A percentile compares a stretch with the other conserved stretches of the same genome.
These are phyloP conservation scores for Drosophila sp. DNA, from an alignment of 1,140 invertebrate species.

Conservation along the genomic window DNA sequence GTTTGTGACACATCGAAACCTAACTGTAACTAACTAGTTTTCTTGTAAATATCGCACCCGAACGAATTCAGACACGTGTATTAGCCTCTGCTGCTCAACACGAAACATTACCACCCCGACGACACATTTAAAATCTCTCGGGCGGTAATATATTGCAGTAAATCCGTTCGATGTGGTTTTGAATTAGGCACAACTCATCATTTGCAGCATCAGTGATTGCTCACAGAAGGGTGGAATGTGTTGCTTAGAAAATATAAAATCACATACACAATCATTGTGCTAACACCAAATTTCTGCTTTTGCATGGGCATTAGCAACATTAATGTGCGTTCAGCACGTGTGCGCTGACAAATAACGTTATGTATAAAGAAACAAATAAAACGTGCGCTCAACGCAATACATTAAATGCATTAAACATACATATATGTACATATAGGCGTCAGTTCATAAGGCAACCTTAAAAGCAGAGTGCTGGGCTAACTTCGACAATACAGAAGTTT, in stretches of 20 bases:
- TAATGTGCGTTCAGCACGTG: conserved; percentile 73
- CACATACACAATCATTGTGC: conserved; percentile 73
- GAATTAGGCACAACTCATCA: conserved; percentile 81
- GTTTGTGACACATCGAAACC: conserved; percentile 58
- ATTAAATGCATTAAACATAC: neutral
- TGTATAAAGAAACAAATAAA: conserved; percentile 60
- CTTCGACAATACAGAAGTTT: no score
- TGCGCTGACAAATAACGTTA: conserved; percentile 33
- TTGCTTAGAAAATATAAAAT: conserved; percentile 42
- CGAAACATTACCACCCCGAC: conserved; percentile 31
- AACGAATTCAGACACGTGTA: conserved; percentile 76
- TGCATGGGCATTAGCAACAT: conserved; percentile 49
- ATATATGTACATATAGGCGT: no score
- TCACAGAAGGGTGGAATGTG: conserved; percentile 37
- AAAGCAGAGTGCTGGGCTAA: no score
- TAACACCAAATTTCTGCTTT: conserved; percentile 59
- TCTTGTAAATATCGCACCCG: conserved; percentile 64
- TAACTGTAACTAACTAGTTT: conserved; percentile 55
- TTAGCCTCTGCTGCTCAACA: conserved; percentile 56
- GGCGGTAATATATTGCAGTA: conserved; percentile 68
- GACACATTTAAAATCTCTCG: conserved; percentile 21
- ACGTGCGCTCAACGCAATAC: conserved; percentile 36
- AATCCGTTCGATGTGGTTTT: conserved; percentile 82
- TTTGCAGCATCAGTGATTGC: conserved; percentile 67
- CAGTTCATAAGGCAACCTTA: no score